Evolutionary conservation across 2,797 vertebrate genomes (phyloP), one percentile per base, ranked within the genome.

Genomic region (Poecile montanus): DNA sequence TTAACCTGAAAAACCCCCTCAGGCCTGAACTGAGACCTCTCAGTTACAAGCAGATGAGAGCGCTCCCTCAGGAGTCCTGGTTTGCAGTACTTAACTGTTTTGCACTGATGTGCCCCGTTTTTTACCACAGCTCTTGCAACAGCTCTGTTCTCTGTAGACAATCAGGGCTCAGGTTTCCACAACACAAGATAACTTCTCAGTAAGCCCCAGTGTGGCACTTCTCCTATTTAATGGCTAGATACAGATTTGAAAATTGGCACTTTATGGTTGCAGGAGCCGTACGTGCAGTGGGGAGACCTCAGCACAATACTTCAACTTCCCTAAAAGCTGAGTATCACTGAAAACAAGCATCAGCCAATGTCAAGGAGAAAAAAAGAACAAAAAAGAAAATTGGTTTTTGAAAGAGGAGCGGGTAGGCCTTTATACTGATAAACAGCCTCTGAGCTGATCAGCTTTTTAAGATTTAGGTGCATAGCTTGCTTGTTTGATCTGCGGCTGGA

Each of bases 111-210:
- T 94, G 81, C 72, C 50, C 81, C 82, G 8, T 82, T 92, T 94
- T 89, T 79, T 87, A 89, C 87, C 87, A 60, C 85, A 94, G 81
- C 85, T 91, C 63, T 70, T 95, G 53, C 67, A 93, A 87, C 67
- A 94, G 78, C 84, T 87, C 61, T 80, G 57, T 71, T 92, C 53
- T 89, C 68, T 61, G 78, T 47, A 61, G 75, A 36, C 61, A 83
- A 0, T 48, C 42, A 44, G 48, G 16, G 67, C 66, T 94, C n/a
- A 57, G 53, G 27, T 94, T 96, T 88, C 67, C 23, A 20, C 85
- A 74, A 53, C 7, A 66, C 48, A 50, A 73, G 70, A 60, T 56
- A 73, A 76, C 36, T 62, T 79, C 29, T 77, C 34, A 82, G 71
- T 19, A 19, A 92, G 72, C 27, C 54, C 53, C 61, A 40, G 2